Evolutionary conservation across 2,888 invertebrate genomes (phyloP).

Genomic region (Oasisia sp.): DNA sequence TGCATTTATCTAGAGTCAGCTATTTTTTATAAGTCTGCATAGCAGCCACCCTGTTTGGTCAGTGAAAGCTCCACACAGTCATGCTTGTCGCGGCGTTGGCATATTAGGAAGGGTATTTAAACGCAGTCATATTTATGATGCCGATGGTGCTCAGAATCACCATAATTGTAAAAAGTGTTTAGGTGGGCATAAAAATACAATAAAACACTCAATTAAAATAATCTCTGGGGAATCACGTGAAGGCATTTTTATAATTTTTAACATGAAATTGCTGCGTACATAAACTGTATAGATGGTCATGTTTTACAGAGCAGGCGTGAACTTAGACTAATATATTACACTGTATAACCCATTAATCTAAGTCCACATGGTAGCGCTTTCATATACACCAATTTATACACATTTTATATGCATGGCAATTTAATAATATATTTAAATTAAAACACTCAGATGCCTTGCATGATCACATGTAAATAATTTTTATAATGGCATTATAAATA

Average conservation of each 20-base stretch:
- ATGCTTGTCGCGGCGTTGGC: neutral
- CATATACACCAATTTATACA: no score
- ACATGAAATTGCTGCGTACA: neutral
- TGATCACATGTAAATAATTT: no score
- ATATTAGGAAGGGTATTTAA: slow-evolving; percentile 17
- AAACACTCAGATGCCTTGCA: no score
- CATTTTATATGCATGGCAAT: no score
- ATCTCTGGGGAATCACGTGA: neutral
- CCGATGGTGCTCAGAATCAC: neutral
- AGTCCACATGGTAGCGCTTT: neutral
- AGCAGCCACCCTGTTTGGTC: slow-evolving; percentile 17
- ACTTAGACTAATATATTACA: neutral
- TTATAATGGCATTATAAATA: no score
- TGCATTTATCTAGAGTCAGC: slow-evolving; percentile 11
- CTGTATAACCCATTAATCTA: neutral
- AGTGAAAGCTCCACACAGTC: neutral
- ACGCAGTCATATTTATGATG: neutral
- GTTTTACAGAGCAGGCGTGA: neutral
- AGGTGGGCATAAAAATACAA: neutral
- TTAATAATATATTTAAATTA: no score
- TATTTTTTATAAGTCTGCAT: slow-evolving; percentile 13
- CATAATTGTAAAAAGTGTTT: neutral
- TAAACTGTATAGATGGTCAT: neutral
- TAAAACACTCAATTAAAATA: neutral
- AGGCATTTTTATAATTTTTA: neutral